Evolutionary conservation across 2,797 vertebrate species (phyloP), one percentile per base, ranked within the genome.

Genomic region (Spatula clypeata): DNA sequence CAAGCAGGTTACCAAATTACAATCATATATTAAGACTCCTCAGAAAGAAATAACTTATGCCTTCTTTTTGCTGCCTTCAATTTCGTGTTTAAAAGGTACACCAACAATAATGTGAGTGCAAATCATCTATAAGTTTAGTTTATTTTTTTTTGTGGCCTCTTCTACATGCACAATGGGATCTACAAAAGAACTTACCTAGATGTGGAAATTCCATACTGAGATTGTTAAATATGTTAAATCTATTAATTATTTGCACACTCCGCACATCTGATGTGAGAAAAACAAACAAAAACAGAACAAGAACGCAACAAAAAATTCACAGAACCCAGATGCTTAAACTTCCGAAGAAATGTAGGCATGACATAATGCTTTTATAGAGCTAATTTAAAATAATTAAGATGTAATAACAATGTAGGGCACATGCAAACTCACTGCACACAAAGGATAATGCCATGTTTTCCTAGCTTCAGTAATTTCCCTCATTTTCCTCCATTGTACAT

Each of bases 361-460:
- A 88, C 67, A 90, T 73, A 92, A 82, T 1, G 61, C 65, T 88
- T 95, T 88, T 47, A 85, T 5, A 87, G 64, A 93, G 83, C 86
- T 90, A 84, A 71, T 93, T 95, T 90, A 65, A 97, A 95, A 92
- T 95, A 95, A 97, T 95, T 91, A 89, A 85, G 65, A 85, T 51
- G 73, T 83, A 92, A 90, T 96, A 90, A 92, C 95, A 97, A 97
- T 16, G 74, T 77, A 74, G 67, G 79, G 91, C 65, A 96, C 67
- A 96, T 61, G 87, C 96, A 95, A 92, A 80, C 83, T 93, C 94
- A 54, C 79, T 80, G 90, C 93, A 93, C 94, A 97, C 92, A 94
- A 96, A 97, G 88, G 87, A 92, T 97, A 98, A 96, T 77, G 88
- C 73, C 77, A 95, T 96, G 90, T 95, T 97, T 97, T 85, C 88